Evolutionary conservation across 2,113 vertebrate species (phyloP), one percentile per base, ranked within the genome.

Genomic region (Antennarius striatus): DNA sequence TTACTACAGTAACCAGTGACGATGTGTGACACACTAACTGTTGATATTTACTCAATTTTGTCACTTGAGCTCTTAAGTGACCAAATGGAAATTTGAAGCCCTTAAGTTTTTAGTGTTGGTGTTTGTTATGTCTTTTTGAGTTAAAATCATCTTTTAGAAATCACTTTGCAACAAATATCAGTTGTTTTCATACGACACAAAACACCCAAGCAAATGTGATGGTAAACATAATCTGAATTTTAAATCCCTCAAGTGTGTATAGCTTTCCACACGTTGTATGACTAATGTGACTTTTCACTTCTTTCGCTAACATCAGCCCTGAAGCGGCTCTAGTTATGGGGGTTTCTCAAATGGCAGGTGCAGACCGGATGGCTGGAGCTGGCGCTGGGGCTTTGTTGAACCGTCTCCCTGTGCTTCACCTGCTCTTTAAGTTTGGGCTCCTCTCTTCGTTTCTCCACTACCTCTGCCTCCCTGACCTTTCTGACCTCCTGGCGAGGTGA

Each of bases 281-380:
- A 65, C 39, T 48, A 50, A 30, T 48, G 30, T 51, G 53, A 43
- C 53, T 15, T 55, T 59, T 63, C 14, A 45, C 32, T 40, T 49
- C 7, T 68, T 4, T 6, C 0, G 22, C 4, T 30, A 39, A 3
- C 28, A 55, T 55, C 28, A 56, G 32, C 3, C 43, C 4, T 28
- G 13, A 40, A 5, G 14, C 0, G 5, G 32, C 29, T 36, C 53
- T 85, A 90, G 75, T 90, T 84, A 46, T 89, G 81, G 68, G 47
- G 73, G 65, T 92, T 92, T 45, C 77, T 92, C 68, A 93, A 80
- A 46, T 94, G 92, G 57, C 92, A 93, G 64, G 91, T 92, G 63
- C 93, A 94, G 58, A 88, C 77, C 0, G 85, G 82, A 10, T 86
- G 90, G 40, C 70, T 74, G 42, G 88, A 71, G 78, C 82, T 78